Evolutionary conservation across 2,113 vertebrate species (phyloP), one percentile per base, ranked within the genome.

Genomic region (Apus apus): DNA sequence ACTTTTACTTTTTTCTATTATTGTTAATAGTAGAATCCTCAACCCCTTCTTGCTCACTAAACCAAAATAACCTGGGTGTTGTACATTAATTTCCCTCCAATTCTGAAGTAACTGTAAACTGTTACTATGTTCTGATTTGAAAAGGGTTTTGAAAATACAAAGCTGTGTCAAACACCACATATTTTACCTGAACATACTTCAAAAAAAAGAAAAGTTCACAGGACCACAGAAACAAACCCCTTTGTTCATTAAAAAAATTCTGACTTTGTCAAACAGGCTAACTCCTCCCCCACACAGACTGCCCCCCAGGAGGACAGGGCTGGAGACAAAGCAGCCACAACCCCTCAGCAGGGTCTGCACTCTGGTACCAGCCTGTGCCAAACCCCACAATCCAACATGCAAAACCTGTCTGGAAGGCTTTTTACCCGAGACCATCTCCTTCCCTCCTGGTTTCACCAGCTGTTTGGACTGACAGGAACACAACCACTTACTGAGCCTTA

Each of bases 11-110:
- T 20, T 8, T 40, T 29, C 61, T 7, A 73, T 22, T 15, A 34
- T 1, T 25, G 7, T 46, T 10, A 74, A 3, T 0, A 32, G 30
- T 1, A n/a, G 30, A 51, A 34, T 46, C n/a, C 54, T 51, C 51
- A 2, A 3, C 43, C 45, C 32, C 7, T 32, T 61, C 53, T 40
- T 2, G 11, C 65, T 64, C 54, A 3, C 58, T 5, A 76, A 77
- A 13, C 48, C 85, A 23, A 4, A 54, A 10, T 3, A 5, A 2
- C 60, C 71, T 15, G 21, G 2, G 43, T 8, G 50, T 7, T 8
- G 15, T 0, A 19, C 56, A 6, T 15, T 22, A 56, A 7, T 3
- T 22, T 68, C 84, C 68, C 25, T 38, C 53, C 34, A 20, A 0
- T 1, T 15, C 56, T 23, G 36, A 46, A 50, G 27, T 4, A 3